These are phyloP conservation scores for Oreotrochilus melanogaster DNA, from an alignment of 2,113 vertebrate genomes.

Conservation along the genomic window DNA sequence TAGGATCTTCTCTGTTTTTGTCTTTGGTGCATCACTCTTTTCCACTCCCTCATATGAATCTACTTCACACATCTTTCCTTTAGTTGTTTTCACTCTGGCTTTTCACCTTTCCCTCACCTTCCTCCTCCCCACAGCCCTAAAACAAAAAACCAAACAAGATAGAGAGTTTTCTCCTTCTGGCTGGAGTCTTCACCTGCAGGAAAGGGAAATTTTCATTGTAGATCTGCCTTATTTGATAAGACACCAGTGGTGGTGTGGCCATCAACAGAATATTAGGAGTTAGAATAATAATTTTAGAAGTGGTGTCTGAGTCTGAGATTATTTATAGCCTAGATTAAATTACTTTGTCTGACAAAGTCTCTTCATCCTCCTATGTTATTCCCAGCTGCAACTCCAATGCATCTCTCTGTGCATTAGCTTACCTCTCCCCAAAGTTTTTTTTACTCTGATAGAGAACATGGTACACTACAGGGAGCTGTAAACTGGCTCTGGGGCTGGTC, in stretches of 20 bases:
- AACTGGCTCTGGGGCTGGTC: background rate
- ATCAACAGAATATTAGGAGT: background rate
- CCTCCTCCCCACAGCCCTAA: background rate
- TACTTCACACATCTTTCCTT: background rate
- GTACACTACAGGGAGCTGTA: background rate
- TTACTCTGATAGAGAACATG: accelerated
- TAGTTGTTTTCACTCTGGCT: background rate
- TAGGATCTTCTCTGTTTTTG: background rate
- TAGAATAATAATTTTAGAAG: background rate
- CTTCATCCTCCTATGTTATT: background rate
- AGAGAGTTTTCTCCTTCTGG: background rate
- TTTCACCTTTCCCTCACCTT: background rate
- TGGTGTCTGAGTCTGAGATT: background rate
- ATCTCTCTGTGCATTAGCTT: accelerated
- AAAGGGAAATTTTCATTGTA: background rate
- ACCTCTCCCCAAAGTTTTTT: background rate
- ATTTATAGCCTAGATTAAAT: background rate
- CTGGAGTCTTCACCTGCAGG: background rate
- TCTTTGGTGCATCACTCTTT: background rate
- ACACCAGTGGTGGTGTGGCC: background rate
- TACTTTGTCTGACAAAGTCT: background rate
- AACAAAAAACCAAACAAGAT: background rate
- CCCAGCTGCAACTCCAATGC: background rate
- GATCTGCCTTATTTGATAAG: background rate
- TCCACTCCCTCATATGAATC: background rate